phyloP scores from a whole-genome alignment of 1,140 invertebrate species.

The Ectropis grisescens region DNA sequence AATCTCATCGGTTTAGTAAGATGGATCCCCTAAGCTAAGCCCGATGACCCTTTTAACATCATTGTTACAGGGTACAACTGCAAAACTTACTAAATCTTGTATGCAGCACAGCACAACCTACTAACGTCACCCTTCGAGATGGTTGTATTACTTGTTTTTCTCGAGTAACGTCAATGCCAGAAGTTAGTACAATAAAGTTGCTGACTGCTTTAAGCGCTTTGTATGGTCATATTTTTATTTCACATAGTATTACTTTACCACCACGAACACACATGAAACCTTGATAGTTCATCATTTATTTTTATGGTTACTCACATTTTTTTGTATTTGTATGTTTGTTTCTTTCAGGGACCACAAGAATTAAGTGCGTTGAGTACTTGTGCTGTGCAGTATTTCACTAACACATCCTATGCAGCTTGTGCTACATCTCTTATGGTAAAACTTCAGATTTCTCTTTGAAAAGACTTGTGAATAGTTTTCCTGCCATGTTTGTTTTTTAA shows the following conservation, averaged over 20 bases:
- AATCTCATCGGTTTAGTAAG: too few relatives aligned
- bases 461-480: constrained; percentile 1
- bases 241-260: too few relatives aligned
- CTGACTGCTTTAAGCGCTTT: not conserved
- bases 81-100: constrained; percentile 68
- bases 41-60: too few relatives aligned
- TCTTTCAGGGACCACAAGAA: constrained; percentile 56
- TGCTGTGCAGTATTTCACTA: constrained; percentile 60
- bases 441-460: not conserved
- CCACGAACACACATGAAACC: too few relatives aligned
- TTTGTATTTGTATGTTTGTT: too few relatives aligned
- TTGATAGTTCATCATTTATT: too few relatives aligned
- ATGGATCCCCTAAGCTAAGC: too few relatives aligned
- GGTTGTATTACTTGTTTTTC: constrained; percentile 68
- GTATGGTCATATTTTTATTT: too few relatives aligned
- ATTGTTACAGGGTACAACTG: constrained; percentile 49
- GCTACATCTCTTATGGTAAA: constrained; percentile 57
- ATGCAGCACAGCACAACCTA: constrained; percentile 67
- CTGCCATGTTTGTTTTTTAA: not conserved
- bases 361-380: constrained; percentile 57
- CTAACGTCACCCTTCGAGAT: constrained; percentile 63
- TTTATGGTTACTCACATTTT: too few relatives aligned
- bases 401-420: constrained; percentile 58
- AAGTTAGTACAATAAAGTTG: constrained; percentile 29
- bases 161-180: constrained; percentile 56